Percentiles rank a stretch among this genome's conserved stretches.
phyloP scores from a whole-genome alignment of 2,113 vertebrate species.

The Menidia beryllina region DNA sequence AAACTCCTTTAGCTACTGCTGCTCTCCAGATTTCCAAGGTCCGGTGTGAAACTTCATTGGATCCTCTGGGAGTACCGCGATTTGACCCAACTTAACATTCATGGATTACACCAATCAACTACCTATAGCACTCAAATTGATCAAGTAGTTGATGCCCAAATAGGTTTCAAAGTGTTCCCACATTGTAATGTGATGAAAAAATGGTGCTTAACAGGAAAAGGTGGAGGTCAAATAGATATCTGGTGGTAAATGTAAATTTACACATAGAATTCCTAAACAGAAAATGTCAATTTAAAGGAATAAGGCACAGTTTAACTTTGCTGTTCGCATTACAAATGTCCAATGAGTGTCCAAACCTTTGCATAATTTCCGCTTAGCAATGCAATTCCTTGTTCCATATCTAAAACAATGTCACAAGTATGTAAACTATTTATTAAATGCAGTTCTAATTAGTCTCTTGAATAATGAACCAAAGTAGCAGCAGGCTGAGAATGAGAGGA shows the following conservation, averaged over 20 bases:
- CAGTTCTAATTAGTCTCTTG: slow-evolving; percentile 18
- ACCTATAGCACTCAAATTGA: not conserved
- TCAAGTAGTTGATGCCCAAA: not conserved
- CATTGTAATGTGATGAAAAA: not conserved
- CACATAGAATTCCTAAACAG: too few species aligned
- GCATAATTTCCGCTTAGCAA: not conserved
- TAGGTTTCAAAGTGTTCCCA: not conserved
- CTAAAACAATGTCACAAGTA: slow-evolving; percentile 16
- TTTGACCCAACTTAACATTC: too few species aligned
- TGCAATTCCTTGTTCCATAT: slow-evolving; percentile 6
- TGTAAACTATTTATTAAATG: slow-evolving; percentile 15
- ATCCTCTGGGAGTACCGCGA: too few species aligned
- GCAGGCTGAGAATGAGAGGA: slow-evolving; percentile 49
- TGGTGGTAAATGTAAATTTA: not conserved
- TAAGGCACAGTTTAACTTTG: not conserved
- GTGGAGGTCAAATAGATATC: not conserved
- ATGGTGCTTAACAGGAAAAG: slow-evolving; percentile 1
- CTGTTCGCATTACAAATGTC: not conserved
- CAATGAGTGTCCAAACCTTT: not conserved
- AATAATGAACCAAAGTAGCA: slow-evolving; percentile 22
- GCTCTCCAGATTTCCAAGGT: slow-evolving; percentile 54
- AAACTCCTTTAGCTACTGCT: slow-evolving; percentile 52
- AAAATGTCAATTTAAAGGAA: too few species aligned
- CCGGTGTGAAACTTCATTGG: not conserved
- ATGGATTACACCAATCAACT: not conserved